Evolutionary conservation across 2,113 vertebrate species (phyloP).

Genomic region (Cyphomyrus discorhynchus): DNA sequence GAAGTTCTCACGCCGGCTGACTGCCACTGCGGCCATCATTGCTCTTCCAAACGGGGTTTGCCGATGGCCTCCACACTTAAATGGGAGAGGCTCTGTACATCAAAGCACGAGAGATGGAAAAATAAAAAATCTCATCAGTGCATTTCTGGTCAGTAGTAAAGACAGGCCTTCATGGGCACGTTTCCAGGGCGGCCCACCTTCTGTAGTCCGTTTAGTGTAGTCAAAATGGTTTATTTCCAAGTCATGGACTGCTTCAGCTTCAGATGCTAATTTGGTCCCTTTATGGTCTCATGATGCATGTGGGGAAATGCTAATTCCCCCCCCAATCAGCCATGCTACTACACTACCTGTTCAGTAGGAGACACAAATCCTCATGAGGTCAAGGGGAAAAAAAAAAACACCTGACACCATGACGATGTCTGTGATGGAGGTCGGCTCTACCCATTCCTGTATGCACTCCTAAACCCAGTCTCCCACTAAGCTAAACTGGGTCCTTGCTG

Average conservation of each 20-base stretch:
- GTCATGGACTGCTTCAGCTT: neutral
- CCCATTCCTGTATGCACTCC: neutral
- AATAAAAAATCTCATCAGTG: slow-evolving; percentile 8
- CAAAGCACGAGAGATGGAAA: neutral
- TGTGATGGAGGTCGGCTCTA: neutral
- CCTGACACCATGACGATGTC: neutral
- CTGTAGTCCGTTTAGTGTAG: neutral
- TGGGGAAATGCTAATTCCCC: neutral
- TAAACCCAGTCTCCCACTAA: neutral
- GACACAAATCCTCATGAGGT: neutral
- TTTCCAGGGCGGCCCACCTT: neutral
- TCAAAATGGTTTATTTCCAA: neutral
- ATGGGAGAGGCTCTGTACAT: neutral
- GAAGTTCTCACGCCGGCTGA: neutral
- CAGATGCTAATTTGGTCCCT: neutral
- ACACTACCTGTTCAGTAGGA: neutral
- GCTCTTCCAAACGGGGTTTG: neutral
- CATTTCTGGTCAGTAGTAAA: slow-evolving; percentile 34
- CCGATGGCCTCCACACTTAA: neutral
- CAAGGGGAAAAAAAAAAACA: neutral
- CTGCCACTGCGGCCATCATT: neutral
- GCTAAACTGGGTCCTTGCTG: neutral
- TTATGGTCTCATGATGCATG: neutral
- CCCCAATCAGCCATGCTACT: neutral
- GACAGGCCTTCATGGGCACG: slow-evolving; percentile 6